Conservation (phyloP, 2,797 vertebrate genomes). For the Streptopelia turtur region DNA sequence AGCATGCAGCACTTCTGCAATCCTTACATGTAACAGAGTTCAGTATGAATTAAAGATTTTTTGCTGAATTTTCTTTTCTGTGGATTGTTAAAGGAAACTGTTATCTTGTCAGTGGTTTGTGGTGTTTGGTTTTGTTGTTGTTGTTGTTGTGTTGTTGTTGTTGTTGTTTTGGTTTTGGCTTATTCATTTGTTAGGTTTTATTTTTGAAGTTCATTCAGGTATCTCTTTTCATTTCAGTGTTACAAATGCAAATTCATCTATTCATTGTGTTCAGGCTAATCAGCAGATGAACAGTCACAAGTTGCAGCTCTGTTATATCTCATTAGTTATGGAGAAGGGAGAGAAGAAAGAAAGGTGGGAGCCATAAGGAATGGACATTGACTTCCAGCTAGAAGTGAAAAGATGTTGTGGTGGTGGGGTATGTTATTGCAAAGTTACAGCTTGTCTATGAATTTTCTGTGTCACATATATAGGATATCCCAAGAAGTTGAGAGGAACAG, state of each 20-base stretch:
- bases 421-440: neutral
- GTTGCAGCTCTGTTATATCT: neutral
- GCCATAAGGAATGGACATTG: neutral
- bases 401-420: neutral
- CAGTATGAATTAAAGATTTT: neutral
- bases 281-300: neutral
- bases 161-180: neutral
- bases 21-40: neutral
- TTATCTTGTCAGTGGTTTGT: neutral
- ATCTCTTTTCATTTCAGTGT: neutral
- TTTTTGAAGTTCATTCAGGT: neutral
- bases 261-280: neutral
- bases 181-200: neutral
- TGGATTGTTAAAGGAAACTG: neutral
- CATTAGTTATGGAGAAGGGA: neutral
- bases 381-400: neutral
- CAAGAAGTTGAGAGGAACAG: neutral
- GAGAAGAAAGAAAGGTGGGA: neutral
- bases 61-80: neutral
- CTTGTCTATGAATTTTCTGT: neutral
- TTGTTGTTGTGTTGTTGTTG: neutral
- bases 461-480: fast-evolving
- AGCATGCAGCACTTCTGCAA: neutral
- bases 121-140: neutral
- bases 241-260: neutral